Base-by-base conservation (phyloP, 2,797 vertebrate genomes). In the Rachycentron canadum region DNA sequence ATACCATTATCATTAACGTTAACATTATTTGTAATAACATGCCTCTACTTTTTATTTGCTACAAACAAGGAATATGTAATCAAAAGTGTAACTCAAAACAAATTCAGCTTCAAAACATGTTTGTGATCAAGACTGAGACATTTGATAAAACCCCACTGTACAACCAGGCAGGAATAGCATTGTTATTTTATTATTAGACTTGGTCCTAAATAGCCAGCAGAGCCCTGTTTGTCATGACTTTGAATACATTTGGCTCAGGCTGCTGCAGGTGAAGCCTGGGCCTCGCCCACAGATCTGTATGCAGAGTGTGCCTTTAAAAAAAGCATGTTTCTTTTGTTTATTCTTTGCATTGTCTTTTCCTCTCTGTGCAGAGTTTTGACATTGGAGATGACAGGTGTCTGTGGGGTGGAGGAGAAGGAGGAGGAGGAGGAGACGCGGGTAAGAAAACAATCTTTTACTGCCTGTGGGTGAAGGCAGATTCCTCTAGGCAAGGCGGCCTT, bases 311-410 rank as follows among this genome's bases (percentile, higher is more conserved):
- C 84, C 89, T 90, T 91, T 90, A 82, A 91, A 83, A 90, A 90
- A 87, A 49, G n/a, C 88, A 90, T 91, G 91, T 89, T 93, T 93
- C 90, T 89, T 92, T 93, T 94, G 94, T 94, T 93, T 94, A 93
- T 92, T 92, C 91, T 91, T 91, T 92, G 88, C 89, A 78, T 93
- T 92, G 92, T 91, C 91, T 94, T 91, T 88, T 89, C 84, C 86
- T 92, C 84, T 88, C 90, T 88, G 86, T 84, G 89, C 62, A 40
- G 86, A 91, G 87, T 93, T 92, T 91, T 95, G 93, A 93, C 93
- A 94, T 90, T 89, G 91, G 89, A 93, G 90, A 94, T 93, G 93
- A 94, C 93, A 94, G 93, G 94, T 94, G 92, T 93, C 93, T 92
- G 90, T 91, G 91, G 91, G 88, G 90, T 84, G 88, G 86, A 80